Base-by-base conservation (phyloP, 2,797 vertebrate species). In the Thamnophis elegans region DNA sequence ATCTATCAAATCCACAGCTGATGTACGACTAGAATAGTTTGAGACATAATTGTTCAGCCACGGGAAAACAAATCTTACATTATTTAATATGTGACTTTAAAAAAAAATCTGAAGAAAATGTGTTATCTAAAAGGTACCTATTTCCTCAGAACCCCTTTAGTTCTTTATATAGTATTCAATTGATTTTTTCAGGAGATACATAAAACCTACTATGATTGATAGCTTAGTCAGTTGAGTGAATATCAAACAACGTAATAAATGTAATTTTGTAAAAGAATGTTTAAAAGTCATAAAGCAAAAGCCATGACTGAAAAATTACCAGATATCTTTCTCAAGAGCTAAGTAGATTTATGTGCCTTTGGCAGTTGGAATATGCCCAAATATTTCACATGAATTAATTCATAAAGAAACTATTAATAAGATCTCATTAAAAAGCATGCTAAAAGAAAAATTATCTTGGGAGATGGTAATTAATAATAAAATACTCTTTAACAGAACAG, bases 331-430 rank as follows among this genome's bases (percentile, higher is more conserved):
- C 60, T 89, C 93, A 65, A n/a, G 47, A 93, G 90, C 86, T 55
- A 90, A 78, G 85, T 36, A 93, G 91, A 60, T 78, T 82, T 82
- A 20, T 0, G 65, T 0, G 1, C 1, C 0, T 42, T 14, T 22
- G 92, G 59, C 26, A 85, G 36, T 0, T 22, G 87, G 51, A 95
- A 92, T 53, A 78, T 0, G 78, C 32, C 85, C 10, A 25, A 95
- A 93, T 91, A 92, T n/a, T 73, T 93, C 22, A 91, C 56, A 25
- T 0, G 88, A 94, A 62, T 89, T 93, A 95, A 96, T 93, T 89
- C 91, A 73, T 85, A 26, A 94, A 95, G 11, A 96, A 53, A 94
- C 65, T 42, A 95, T 95, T 95, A 95, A 91, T 58, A 47, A 91
- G 54, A 93, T 60, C 89, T 95, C 93, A 96, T 36, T 96, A 18